phyloP scores from a whole-genome alignment of 92 coral and sea anemone genomes.

The Micromussa lordhowensis region DNA sequence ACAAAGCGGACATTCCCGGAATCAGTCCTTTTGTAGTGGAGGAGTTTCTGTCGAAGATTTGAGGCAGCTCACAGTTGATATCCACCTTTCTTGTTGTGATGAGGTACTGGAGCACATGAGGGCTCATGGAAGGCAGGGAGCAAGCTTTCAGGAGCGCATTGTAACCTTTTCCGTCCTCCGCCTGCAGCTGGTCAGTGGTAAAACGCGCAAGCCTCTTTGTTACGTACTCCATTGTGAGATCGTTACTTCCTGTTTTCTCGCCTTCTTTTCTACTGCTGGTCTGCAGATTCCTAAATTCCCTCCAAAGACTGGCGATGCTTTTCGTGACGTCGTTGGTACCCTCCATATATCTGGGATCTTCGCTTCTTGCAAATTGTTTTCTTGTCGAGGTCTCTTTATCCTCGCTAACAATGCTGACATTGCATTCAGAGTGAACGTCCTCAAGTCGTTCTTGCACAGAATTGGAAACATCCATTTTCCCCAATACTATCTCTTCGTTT shows the following conservation, averaged over 20 bases:
- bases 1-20: constrained; percentile 43
- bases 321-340: constrained; percentile 28
- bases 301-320: constrained; percentile 26
- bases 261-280: neutral
- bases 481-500: neutral
- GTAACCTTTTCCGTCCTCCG: constrained; percentile 35
- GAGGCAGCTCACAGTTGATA: constrained; percentile 44
- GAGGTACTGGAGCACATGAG: constrained; percentile 33
- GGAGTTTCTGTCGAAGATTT: neutral
- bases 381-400: neutral
- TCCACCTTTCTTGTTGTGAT: constrained; percentile 21
- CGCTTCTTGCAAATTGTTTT: neutral
- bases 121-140: constrained; percentile 45
- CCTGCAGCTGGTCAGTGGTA: neutral
- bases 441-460: neutral
- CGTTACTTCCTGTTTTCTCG: neutral
- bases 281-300: neutral
- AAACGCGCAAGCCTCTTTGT: neutral
- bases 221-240: neutral
- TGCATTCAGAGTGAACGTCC: neutral
- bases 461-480: neutral
- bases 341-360: neutral
- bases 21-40: neutral
- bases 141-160: constrained; percentile 61
- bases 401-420: neutral